Evolutionary conservation across 2,797 vertebrate species (phyloP).

Genomic region (Lepidocolaptes lacrymiger): DNA sequence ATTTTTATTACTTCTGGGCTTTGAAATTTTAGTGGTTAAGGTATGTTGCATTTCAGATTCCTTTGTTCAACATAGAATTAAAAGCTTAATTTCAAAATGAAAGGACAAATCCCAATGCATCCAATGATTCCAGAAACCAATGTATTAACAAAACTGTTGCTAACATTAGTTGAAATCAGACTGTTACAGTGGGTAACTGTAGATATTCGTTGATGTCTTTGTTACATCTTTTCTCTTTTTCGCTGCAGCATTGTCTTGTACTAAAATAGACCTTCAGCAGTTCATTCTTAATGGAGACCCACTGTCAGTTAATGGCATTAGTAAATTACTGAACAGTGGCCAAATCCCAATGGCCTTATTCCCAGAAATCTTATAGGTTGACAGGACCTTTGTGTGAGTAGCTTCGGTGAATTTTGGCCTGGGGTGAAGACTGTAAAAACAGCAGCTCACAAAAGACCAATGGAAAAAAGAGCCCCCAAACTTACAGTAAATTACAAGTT

Average conservation of each 20-base stretch:
- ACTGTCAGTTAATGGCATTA: constrained; percentile 49
- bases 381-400: constrained; percentile 54
- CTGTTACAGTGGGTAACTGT: constrained; percentile 20
- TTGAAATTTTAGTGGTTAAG: background rate
- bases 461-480: constrained; percentile 16
- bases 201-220: constrained; percentile 34
- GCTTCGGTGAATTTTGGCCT: constrained; percentile 57
- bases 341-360: constrained; percentile 63
- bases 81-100: constrained; percentile 15
- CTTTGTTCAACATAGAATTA: constrained; percentile 13
- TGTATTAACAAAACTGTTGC: constrained; percentile 7
- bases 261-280: constrained; percentile 39
- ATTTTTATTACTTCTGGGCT: constrained; percentile 6
- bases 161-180: background rate
- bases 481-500: background rate
- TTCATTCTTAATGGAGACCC: constrained; percentile 51
- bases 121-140: constrained; percentile 15
- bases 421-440: constrained; percentile 33
- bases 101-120: constrained; percentile 4
- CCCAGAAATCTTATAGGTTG: constrained; percentile 63
- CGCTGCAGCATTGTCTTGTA: constrained; percentile 1
- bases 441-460: constrained; percentile 23
- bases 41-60: constrained; percentile 1
- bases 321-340: constrained; percentile 59
- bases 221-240: constrained; percentile 39